A percentile compares a stretch with the other conserved stretches of the same genome.
Evolutionary conservation across 2,888 invertebrate species (phyloP).

Genomic region (Drosophila buzzatii): DNA sequence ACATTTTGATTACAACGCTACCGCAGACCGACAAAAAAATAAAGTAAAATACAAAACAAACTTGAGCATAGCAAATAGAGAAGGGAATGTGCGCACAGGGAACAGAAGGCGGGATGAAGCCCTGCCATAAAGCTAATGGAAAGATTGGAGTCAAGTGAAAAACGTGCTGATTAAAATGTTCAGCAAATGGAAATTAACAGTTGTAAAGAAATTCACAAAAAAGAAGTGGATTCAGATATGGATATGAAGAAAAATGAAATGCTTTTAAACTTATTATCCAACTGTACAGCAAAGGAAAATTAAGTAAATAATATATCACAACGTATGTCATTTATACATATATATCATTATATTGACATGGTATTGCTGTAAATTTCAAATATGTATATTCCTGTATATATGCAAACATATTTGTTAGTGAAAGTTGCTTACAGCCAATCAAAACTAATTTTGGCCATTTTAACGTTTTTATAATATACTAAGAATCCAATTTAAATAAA

Average conservation of each 20-base stretch:
- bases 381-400: not conserved
- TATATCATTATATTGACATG: no score
- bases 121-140: conserved; percentile 45
- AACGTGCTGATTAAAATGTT: conserved; percentile 64
- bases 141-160: conserved; percentile 46
- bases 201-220: conserved; percentile 14
- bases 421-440: not conserved
- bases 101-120: conserved; percentile 4
- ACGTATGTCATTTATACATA: conserved; percentile 33
- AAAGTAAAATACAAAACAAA: conserved; percentile 23
- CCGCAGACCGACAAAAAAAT: conserved; percentile 54
- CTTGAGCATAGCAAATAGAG: conserved; percentile 18
- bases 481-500: conserved; percentile 46
- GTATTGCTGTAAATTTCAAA: not conserved
- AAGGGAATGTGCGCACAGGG: not conserved
- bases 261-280: conserved; percentile 7
- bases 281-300: not conserved
- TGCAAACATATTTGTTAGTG: no score
- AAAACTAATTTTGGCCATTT: not conserved
- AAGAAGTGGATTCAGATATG: not conserved
- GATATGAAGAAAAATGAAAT: not conserved
- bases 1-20: conserved; percentile 74
- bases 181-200: conserved; percentile 45
- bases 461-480: conserved; percentile 6
- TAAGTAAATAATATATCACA: not conserved